phyloP scores from a whole-genome alignment of 2,113 vertebrate species.

The Turnix velox region DNA sequence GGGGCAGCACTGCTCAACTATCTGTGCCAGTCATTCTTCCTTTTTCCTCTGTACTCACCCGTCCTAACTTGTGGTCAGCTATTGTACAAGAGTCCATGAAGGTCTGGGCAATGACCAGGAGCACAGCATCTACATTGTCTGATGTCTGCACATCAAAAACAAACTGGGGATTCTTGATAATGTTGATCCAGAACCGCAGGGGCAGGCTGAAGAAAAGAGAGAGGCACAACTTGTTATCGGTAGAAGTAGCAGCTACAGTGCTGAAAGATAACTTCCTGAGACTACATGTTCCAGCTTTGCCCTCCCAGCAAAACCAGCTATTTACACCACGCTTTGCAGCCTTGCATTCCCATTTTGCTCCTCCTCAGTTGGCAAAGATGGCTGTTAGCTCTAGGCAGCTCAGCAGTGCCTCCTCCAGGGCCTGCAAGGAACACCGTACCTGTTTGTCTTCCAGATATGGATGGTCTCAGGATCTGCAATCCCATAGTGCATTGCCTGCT shows the following conservation, averaged over 20 bases:
- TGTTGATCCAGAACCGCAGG: conserved; percentile 97
- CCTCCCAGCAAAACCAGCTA: neutral
- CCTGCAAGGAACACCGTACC: conserved; percentile 62
- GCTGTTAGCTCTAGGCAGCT: neutral
- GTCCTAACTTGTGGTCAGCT: conserved; percentile 94
- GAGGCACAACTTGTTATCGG: neutral
- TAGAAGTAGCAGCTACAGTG: neutral
- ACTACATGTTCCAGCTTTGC: neutral
- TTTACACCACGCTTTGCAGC: neutral
- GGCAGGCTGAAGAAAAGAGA: conserved; percentile 79
- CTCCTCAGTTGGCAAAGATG: neutral
- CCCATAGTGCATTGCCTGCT: conserved; percentile 87
- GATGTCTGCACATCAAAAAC: conserved; percentile 96
- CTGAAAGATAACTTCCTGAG: neutral
- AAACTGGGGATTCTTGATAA: conserved; percentile 97
- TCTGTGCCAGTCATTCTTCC: neutral
- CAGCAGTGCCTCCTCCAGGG: neutral
- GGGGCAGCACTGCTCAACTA: neutral
- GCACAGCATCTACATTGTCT: conserved; percentile 91
- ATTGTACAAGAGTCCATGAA: conserved; percentile 99
- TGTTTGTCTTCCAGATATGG: conserved; percentile 99
- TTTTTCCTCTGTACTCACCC: conserved; percentile 77
- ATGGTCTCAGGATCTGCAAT: conserved; percentile 93
- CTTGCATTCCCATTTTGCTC: neutral
- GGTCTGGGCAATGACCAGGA: conserved; percentile 94